Evolutionary conservation across 2,113 vertebrate genomes (phyloP), one percentile per base, ranked within the genome.

Genomic region (Todiramphus chloris): DNA sequence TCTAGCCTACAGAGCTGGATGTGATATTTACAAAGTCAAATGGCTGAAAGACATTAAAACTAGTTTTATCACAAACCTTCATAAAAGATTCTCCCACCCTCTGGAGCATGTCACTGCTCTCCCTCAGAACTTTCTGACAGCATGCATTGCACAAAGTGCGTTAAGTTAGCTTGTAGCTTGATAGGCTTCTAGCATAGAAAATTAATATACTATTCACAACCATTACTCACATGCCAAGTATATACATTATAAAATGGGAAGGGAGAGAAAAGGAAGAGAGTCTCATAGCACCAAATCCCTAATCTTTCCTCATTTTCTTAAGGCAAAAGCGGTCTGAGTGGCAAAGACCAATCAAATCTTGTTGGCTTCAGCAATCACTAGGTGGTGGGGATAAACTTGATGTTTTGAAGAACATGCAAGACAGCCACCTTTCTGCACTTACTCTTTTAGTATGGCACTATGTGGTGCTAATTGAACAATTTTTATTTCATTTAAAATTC

Each of bases 401-500:
- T 80, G 25, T 75, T 77, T 59, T 64, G 51, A 83, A 83, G 33
- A 73, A 64, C 10, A 37, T 58, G 35, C 20, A 76, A 69, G 41
- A 59, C 13, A 72, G 11, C 17, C 21, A 43, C 15, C 28, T 77
- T 95, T 66, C 44, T 70, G 48, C 37, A 69, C 12, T 9, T 68
- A 5, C 74, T 66, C 46, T 89, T 96, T 92, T 78, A 94, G 24
- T 21, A 63, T 92, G 25, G 56, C 72, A 92, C 28, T 60, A 59
- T 69, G 44, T 41, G 62, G 18, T 58, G 24, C 21, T 74, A 35
- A 33, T 85, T 94, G 66, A 96, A 88, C 76, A 76, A 88, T 87
- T 92, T 97, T 93, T 39, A 90, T 79, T 95, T 95, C 7, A 84
- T 80, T 93, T 87, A 58, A 95, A 92, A 87, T 94, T 81, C 74